These are phyloP conservation scores for Caenorhabditis imperialis DNA, from an alignment of 2,888 invertebrate genomes.

Conservation along the genomic window DNA sequence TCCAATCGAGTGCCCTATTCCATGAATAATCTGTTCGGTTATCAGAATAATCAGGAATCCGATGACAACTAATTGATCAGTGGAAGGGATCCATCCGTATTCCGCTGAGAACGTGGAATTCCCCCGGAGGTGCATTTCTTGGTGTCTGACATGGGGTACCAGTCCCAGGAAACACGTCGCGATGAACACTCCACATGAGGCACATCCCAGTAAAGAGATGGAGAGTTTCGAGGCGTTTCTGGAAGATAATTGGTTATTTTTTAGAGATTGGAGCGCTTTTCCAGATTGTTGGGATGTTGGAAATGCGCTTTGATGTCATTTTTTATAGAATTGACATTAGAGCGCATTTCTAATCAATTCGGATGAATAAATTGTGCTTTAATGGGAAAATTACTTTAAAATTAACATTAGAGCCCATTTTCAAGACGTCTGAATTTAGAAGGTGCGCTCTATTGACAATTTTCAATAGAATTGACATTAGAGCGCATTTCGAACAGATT, in stretches of 20 bases:
- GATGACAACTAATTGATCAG: slow-evolving; percentile 71
- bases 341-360: too few species aligned
- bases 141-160: slow-evolving; percentile 80
- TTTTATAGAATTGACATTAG: too few species aligned
- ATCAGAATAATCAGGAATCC: slow-evolving; percentile 75
- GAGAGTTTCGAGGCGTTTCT: slow-evolving; percentile 46
- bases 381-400: too few species aligned
- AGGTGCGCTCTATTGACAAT: too few species aligned
- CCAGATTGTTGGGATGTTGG: too few species aligned
- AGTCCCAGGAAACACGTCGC: slow-evolving; percentile 82
- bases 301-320: too few species aligned
- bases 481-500: too few species aligned
- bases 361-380: too few species aligned
- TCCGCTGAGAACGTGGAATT: slow-evolving; percentile 21
- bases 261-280: too few species aligned
- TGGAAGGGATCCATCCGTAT: slow-evolving; percentile 42
- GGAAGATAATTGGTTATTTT: neutral
- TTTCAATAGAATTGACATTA: too few species aligned
- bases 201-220: slow-evolving; percentile 79
- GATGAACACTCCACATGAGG: slow-evolving; percentile 82
- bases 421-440: too few species aligned
- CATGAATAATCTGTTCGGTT: slow-evolving; percentile 69
- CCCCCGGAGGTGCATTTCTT: slow-evolving; percentile 62
- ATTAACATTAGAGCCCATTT: too few species aligned
- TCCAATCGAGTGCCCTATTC: slow-evolving; percentile 44